A percentile compares a stretch with the other conserved stretches of the same genome.
Evolutionary conservation across 2,888 invertebrate genomes (phyloP).

Genomic region (Geotrupes spiniger): DNA sequence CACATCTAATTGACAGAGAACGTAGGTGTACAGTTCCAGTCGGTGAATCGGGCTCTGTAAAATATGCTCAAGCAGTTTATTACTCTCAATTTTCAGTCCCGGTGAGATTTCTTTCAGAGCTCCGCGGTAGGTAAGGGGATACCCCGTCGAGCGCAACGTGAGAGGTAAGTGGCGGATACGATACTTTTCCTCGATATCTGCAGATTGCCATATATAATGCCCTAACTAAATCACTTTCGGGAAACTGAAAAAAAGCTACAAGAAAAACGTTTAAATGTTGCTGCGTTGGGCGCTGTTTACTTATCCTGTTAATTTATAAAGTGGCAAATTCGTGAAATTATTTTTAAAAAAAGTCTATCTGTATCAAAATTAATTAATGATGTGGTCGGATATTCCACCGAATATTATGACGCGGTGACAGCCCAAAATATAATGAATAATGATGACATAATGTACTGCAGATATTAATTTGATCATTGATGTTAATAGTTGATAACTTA

Average conservation of each 20-base stretch:
- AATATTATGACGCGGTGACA: too few relatives aligned
- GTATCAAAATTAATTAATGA: too few relatives aligned
- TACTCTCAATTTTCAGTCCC: slow-evolving; percentile 50
- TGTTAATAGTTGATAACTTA: too few relatives aligned
- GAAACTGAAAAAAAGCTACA: not conserved
- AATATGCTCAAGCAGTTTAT: slow-evolving; percentile 49
- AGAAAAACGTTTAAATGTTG: too few relatives aligned
- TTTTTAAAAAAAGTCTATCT: too few relatives aligned
- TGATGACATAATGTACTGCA: too few relatives aligned
- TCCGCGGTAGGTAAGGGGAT: slow-evolving; percentile 37
- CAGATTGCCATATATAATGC: slow-evolving; percentile 22
- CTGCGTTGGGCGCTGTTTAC: too few relatives aligned
- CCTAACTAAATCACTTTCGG: slow-evolving; percentile 9
- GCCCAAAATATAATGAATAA: too few relatives aligned
- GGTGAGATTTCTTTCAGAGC: slow-evolving; percentile 44
- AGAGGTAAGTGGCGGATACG: slow-evolving; percentile 28
- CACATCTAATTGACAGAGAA: slow-evolving; percentile 50
- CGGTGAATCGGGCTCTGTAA: slow-evolving; percentile 35
- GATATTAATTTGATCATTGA: too few relatives aligned
- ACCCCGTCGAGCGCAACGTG: slow-evolving; percentile 28
- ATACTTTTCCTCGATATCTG: slow-evolving; percentile 23
- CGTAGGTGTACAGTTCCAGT: slow-evolving; percentile 47
- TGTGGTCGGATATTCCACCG: too few relatives aligned
- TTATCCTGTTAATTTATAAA: too few relatives aligned
- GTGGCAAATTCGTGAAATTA: too few relatives aligned